These are phyloP conservation scores for Acanthosepion pharaonis DNA, from an alignment of 2,888 invertebrate species.

Conservation along the genomic window DNA sequence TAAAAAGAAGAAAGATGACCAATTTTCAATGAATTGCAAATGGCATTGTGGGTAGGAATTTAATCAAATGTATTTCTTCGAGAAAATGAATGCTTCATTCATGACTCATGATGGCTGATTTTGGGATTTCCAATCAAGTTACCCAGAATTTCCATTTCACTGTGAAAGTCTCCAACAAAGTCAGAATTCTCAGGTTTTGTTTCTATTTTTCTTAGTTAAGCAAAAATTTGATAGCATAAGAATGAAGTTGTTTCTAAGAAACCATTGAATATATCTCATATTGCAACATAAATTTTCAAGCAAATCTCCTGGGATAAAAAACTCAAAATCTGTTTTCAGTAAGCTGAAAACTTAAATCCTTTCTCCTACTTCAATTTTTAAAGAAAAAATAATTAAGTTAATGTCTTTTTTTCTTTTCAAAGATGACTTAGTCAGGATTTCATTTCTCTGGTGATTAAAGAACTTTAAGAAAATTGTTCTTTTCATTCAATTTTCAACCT, in stretches of 20 bases:
- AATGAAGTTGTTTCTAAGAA: not conserved
- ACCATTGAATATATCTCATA: not conserved
- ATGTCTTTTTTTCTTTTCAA: too few relatives aligned
- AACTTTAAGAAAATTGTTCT: too few relatives aligned
- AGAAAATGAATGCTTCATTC: not conserved
- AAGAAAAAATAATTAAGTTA: too few relatives aligned
- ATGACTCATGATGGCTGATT: not conserved
- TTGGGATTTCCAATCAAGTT: not conserved
- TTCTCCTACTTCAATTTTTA: not conserved
- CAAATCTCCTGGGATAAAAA: not conserved
- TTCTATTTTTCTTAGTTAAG: not conserved
- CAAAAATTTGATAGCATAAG: not conserved
- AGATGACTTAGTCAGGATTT: too few relatives aligned
- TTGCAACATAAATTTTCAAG: not conserved
- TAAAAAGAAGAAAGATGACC: not conserved
- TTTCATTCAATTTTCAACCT: too few relatives aligned
- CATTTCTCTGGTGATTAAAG: too few relatives aligned
- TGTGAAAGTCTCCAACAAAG: not conserved
- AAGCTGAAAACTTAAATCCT: not conserved
- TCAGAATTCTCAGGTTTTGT: not conserved
- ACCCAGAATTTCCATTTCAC: not conserved
- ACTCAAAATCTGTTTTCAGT: not conserved
- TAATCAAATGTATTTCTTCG: not conserved
- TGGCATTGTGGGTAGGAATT: not conserved
- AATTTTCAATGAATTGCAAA: not conserved